Base-by-base conservation (phyloP, 2,113 vertebrate genomes). In the Pleuronectes platessa region DNA sequence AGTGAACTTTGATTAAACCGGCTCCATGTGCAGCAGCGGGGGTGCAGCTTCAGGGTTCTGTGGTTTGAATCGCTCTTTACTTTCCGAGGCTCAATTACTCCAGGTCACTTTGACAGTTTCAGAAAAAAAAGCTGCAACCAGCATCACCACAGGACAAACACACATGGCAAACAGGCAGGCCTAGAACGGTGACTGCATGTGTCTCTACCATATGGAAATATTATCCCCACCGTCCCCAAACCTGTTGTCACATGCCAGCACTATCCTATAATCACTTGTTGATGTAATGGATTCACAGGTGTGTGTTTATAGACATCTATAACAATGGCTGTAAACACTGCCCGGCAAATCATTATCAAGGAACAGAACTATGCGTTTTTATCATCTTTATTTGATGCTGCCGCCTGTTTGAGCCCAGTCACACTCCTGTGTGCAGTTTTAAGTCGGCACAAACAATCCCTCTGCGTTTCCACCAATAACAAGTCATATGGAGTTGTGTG, bases 401-500 rank as follows among this genome's bases (percentile, higher is more conserved):
- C 42, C 53, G 55, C 26, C 1, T 51, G n/a, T 24, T n/a, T 55
- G 51, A 60, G 49, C 53, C 64, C 31, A 24, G 45, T 58, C 1
- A 6, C 24, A 21, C 14, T 35, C 20, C 31, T 31, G 56, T 26
- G 13, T 37, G 26, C 21, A 18, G 20, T 54, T 74, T 64, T 40
- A 68, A 59, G 40, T 71, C 21, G 15, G 68, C 42, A 78, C 64
- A 72, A 72, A 84, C 74, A 68, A 61, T 18, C 66, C 71, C 42
- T 67, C 13, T n/a, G 70, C 64, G 2, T 53, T 83, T 73, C 59
- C 27, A 45, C 45, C 54, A 67, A 75, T 18, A 61, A 67, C 49
- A 42, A 76, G 27, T 78, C 56, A 42, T 21, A 7, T 27, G 18
- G 37, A 78, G 40, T 66, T 18, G 47, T 66, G 27, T 71, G 24